Evolutionary conservation across 2,797 vertebrate species (phyloP), one percentile per base, ranked within the genome.

Genomic region (Myoxocephalus aenaeus): DNA sequence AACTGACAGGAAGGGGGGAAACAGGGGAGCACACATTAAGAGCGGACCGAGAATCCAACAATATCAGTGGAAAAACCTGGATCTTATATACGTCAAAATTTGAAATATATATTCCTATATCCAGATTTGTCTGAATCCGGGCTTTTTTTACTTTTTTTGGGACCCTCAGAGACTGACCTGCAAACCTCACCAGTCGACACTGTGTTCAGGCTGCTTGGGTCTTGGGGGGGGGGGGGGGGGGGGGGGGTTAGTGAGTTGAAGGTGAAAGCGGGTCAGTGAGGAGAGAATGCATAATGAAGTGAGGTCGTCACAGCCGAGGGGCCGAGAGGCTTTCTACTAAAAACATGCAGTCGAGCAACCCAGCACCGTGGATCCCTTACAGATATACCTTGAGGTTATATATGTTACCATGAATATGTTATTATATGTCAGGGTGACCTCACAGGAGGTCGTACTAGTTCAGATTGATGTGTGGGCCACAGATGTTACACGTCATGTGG

Each of bases 241-340:
- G 50, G 50, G 63, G 57, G 9, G 29, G 38, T 38, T 38, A 77
- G 63, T 46, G 75, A 77, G 67, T 63, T 62, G 25, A 64, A 70
- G 62, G 75, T 83, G 77, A 83, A 72, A 54, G 61, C 20, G 62
- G 74, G 65, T 90, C 83, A 85, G 2, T 73, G 70, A 67, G 81
- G 68, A 61, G 12, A 74, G 65, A 81, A 80, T 83, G 59, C 71
- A 80, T 80, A 83, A 80, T 78, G 76, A 77, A 80, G 78, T 75
- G 59, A 62, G 58, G 32, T 9, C 44, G 64, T 68, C 32, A 38
- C 51, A 74, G 76, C 42, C 56, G 44, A 80, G 67, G 69, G 68
- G 71, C 40, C 29, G 14, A 50, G 59, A 71, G 36, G 62, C 44
- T 34, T 63, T 68, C 50, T 65, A 5, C 27, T 58, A 3, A 65